Percentiles rank a stretch among this genome's conserved stretches.
These are phyloP conservation scores for Cariama cristata DNA, from an alignment of 2,113 vertebrate species.

Conservation along the genomic window DNA sequence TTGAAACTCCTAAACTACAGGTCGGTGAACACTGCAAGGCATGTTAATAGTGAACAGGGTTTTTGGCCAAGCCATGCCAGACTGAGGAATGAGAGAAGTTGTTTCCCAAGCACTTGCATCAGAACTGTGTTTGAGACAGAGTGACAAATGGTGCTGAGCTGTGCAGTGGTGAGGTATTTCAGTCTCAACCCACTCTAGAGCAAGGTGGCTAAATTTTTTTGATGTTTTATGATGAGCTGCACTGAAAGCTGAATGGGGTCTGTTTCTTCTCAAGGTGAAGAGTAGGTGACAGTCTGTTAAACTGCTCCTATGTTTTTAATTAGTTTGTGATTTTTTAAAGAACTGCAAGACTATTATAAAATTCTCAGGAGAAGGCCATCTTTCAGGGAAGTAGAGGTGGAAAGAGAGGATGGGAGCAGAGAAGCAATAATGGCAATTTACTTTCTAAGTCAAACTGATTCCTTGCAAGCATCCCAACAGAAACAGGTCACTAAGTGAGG, in stretches of 20 bases:
- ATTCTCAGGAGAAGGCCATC: not conserved
- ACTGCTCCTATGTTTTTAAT: not conserved
- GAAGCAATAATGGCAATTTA: not conserved
- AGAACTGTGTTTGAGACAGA: not conserved
- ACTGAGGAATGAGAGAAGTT: not conserved
- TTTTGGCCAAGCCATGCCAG: not conserved
- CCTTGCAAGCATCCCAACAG: not conserved
- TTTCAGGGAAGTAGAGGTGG: not conserved
- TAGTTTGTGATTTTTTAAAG: not conserved
- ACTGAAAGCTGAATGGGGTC: not conserved
- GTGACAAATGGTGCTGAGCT: not conserved
- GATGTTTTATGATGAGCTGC: not conserved
- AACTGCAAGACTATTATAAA: not conserved
- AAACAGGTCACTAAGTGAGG: not conserved
- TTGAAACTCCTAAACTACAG: conserved; percentile 14
- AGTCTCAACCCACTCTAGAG: not conserved
- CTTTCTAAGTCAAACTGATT: not conserved
- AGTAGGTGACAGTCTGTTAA: not conserved
- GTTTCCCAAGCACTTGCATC: not conserved
- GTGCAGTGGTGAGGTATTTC: not conserved
- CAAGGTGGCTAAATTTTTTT: not conserved
- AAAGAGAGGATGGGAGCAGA: not conserved
- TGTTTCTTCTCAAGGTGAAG: not conserved
- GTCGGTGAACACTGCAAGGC: not conserved
- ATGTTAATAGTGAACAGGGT: not conserved